Conservation (phyloP, 2,797 vertebrate species). For the Enteromius trimaculatus region DNA sequence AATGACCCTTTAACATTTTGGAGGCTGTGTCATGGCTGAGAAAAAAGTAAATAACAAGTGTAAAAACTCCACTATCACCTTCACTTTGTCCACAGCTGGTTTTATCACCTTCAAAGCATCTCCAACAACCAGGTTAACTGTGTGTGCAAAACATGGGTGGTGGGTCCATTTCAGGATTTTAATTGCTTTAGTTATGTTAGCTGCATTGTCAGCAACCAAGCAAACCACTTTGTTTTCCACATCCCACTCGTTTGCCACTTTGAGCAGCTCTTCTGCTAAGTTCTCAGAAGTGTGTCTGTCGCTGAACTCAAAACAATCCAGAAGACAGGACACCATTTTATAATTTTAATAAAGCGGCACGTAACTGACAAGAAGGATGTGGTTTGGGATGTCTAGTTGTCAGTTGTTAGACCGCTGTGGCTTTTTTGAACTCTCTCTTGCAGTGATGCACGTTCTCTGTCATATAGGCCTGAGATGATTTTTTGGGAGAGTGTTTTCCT, state of each 20-base stretch:
- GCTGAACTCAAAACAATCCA: neutral
- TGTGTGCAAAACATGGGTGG: too few relatives aligned
- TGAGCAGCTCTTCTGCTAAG: neutral
- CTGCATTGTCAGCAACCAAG: neutral
- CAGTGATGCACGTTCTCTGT: neutral
- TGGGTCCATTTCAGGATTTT: too few relatives aligned
- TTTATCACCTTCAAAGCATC: conserved; percentile 35
- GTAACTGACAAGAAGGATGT: neutral
- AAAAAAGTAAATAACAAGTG: neutral
- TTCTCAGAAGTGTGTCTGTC: neutral
- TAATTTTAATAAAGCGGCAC: neutral
- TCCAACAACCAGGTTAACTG: too few relatives aligned
- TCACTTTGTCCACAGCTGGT: conserved; percentile 5
- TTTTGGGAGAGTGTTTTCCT: too few relatives aligned
- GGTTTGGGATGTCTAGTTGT: conserved; percentile 1
- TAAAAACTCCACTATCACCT: conserved; percentile 45
- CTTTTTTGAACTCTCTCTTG: neutral
- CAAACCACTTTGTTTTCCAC: neutral
- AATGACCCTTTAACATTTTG: too few relatives aligned
- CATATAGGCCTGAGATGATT: too few relatives aligned
- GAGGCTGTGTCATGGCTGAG: too few relatives aligned
- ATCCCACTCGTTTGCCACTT: neutral
- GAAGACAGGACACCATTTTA: neutral
- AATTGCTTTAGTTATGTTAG: neutral
- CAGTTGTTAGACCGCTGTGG: neutral